Conservation (phyloP, 2,888 invertebrate genomes). For the Folsomia candida region DNA sequence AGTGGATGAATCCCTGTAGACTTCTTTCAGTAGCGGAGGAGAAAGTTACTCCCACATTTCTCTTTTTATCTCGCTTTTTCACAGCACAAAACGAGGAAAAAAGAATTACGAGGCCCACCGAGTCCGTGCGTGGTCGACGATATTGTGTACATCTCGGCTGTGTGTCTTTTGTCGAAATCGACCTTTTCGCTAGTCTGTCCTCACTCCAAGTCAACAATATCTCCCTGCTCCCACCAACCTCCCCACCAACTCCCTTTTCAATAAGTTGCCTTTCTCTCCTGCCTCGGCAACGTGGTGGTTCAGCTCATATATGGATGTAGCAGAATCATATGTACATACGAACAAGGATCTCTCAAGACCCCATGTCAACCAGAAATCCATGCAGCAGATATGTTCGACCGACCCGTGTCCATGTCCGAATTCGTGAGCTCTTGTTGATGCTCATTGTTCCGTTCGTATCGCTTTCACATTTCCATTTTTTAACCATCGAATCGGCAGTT, state of each 20-base stretch:
- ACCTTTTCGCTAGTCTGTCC: slow-evolving; percentile 1
- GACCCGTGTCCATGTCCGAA: background rate
- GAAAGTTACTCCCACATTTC: slow-evolving; percentile 42
- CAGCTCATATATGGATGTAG: no score
- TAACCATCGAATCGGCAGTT: background rate
- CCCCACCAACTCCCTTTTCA: background rate
- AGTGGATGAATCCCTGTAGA: slow-evolving; percentile 17
- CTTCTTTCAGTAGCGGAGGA: background rate
- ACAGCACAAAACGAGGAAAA: background rate
- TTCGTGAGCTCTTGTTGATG: no score
- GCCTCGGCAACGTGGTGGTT: no score
- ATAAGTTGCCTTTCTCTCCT: background rate
- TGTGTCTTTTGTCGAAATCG: background rate
- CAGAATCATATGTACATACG: no score
- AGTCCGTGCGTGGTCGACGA: no score
- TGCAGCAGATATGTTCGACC: background rate
- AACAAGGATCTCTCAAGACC: no score
- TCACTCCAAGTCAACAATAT: background rate
- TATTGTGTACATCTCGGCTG: slow-evolving; percentile 5
- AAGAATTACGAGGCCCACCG: slow-evolving; percentile 20
- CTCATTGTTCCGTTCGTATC: background rate
- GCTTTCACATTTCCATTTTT: background rate
- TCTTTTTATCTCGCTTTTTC: slow-evolving; percentile 12
- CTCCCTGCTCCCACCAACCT: background rate
- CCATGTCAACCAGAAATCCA: background rate